These are phyloP conservation scores for Cynopterus sphinx DNA, from an alignment of 2,797 vertebrate species.

Conservation along the genomic window DNA sequence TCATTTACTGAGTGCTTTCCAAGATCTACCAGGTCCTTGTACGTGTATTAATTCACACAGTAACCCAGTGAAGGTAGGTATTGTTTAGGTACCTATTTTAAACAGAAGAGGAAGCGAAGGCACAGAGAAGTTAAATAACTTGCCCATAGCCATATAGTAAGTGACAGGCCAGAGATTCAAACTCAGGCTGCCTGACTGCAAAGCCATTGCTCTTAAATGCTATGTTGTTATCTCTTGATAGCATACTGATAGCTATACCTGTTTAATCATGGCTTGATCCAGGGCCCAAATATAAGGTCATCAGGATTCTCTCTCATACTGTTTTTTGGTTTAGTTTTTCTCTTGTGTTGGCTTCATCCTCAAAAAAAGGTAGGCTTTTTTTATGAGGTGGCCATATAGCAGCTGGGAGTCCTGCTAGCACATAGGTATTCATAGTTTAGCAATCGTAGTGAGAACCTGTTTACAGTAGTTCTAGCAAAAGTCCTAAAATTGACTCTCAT, in stretches of 20 bases:
- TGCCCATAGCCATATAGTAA: neutral
- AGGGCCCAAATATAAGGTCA: neutral
- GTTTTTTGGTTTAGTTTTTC: conserved; percentile 24
- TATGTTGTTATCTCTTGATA: neutral
- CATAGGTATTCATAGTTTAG: conserved; percentile 31
- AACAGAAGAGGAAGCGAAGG: conserved; percentile 37
- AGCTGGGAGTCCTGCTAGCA: neutral
- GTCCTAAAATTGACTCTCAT: neutral
- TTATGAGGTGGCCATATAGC: neutral
- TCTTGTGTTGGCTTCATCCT: conserved; percentile 7
- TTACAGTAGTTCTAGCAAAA: conserved; percentile 14
- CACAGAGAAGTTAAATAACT: conserved; percentile 3
- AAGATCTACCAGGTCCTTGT: neutral
- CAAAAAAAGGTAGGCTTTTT: neutral
- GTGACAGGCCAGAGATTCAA: neutral
- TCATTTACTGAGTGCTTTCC: neutral
- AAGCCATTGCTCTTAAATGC: neutral
- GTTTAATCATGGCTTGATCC: neutral
- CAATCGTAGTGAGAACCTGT: neutral
- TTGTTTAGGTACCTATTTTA: neutral
- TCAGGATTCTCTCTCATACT: neutral
- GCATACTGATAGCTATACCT: neutral
- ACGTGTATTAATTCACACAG: neutral
- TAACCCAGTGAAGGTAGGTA: neutral
- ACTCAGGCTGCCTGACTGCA: neutral